Conservation (phyloP, 2,113 vertebrate species). For the Ictidomys tridecemlineatus region DNA sequence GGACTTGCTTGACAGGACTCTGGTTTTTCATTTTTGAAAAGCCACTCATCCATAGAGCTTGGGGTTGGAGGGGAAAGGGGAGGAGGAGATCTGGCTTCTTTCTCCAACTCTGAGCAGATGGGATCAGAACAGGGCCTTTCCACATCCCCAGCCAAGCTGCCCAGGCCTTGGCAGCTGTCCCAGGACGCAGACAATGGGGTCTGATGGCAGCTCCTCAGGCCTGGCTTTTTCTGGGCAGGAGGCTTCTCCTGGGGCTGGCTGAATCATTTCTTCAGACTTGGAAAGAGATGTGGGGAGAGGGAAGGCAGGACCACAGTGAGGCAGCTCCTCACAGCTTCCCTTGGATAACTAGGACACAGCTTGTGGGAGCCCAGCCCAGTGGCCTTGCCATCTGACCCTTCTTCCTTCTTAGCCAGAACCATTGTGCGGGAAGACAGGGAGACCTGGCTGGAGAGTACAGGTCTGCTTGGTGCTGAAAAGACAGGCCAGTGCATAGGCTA, state of each 20-base stretch:
- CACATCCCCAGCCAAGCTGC: conserved; percentile 66
- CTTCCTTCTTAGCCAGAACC: conserved; percentile 5
- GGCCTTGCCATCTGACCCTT: conserved; percentile 12
- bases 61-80: neutral
- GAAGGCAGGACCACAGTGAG: neutral
- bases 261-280: conserved; percentile 60
- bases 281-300: conserved; percentile 33
- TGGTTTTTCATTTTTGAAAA: conserved; percentile 72
- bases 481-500: neutral
- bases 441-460: neutral
- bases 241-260: conserved; percentile 57
- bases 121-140: conserved; percentile 76
- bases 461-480: neutral
- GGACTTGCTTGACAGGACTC: conserved; percentile 70
- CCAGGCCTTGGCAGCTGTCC: conserved; percentile 81
- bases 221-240: conserved; percentile 59
- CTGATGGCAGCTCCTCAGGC: conserved; percentile 73
- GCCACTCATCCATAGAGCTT: conserved; percentile 68
- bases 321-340: conserved; percentile 18
- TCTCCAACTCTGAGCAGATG: conserved; percentile 81
- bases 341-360: conserved; percentile 64
- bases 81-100: conserved; percentile 58
- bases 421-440: neutral
- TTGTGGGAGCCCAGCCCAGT: neutral
- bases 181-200: conserved; percentile 84